phyloP scores from a whole-genome alignment of 2,113 vertebrate species.

The Circaetus cinerascens region DNA sequence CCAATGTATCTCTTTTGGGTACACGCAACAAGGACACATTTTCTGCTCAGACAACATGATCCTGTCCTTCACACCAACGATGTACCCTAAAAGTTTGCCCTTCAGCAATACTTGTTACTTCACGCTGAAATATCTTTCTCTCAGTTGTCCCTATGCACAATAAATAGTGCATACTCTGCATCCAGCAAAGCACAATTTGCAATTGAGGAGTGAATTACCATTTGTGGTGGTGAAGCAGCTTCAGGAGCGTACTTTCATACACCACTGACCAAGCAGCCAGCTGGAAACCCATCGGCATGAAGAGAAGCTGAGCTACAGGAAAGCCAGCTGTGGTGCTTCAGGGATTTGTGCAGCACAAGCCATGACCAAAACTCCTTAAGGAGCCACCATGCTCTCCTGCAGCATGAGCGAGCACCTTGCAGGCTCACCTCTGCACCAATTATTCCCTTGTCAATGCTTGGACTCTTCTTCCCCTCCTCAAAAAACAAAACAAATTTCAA shows the following conservation, averaged over 20 bases:
- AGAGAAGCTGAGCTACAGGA: background rate
- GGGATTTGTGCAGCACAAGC: background rate
- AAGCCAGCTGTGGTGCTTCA: accelerated
- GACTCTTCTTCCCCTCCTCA: background rate
- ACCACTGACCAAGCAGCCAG: background rate
- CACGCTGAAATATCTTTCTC: background rate
- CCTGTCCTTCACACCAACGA: background rate
- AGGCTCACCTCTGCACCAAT: background rate
- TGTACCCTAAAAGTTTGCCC: background rate
- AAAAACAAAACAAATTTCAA: background rate
- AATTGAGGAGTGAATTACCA: background rate
- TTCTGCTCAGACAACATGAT: background rate
- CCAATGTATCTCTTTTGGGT: background rate
- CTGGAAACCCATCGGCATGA: background rate
- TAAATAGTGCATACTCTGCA: background rate
- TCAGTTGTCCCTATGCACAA: background rate
- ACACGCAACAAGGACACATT: background rate
- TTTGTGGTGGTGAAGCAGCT: background rate
- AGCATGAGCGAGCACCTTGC: accelerated
- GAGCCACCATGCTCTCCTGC: accelerated
- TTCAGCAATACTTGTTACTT: background rate
- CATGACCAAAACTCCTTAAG: background rate
- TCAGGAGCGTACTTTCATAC: background rate
- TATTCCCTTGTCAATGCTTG: background rate
- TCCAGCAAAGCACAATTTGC: background rate